Conservation (phyloP, 2,113 vertebrate species). For the Strix aluco region DNA sequence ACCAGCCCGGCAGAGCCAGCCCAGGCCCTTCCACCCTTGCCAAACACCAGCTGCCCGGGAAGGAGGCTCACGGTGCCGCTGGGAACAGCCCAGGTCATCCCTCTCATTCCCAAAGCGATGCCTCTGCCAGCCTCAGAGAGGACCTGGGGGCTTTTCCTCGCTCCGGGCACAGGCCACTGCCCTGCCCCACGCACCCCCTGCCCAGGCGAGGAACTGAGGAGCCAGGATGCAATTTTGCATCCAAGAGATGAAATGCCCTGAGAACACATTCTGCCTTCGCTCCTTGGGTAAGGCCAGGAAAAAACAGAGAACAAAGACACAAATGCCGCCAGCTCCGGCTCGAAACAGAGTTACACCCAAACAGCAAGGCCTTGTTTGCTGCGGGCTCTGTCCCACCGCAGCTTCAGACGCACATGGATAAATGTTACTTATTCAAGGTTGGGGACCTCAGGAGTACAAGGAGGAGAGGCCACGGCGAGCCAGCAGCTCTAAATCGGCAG, state of each 20-base stretch:
- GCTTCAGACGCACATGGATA: rapidly evolving
- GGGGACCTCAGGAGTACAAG: background rate
- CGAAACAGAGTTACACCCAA: conserved; percentile 36
- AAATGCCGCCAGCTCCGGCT: conserved; percentile 8
- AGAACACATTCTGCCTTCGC: background rate
- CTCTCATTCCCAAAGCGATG: rapidly evolving
- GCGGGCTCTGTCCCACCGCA: rapidly evolving
- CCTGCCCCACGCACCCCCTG: background rate
- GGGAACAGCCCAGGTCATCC: background rate
- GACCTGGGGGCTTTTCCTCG: rapidly evolving
- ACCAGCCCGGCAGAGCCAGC: background rate
- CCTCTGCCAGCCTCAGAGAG: background rate
- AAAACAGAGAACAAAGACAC: conserved; percentile 27
- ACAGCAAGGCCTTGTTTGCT: background rate
- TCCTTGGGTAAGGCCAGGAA: conserved; percentile 4
- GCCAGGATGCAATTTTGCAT: background rate
- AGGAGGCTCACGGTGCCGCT: background rate
- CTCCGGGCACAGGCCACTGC: rapidly evolving
- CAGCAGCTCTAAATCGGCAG: rapidly evolving
- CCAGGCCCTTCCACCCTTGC: background rate
- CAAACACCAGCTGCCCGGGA: background rate
- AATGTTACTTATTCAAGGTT: background rate
- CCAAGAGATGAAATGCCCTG: background rate
- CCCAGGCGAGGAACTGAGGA: background rate
- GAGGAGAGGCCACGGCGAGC: rapidly evolving